A percentile compares a stretch with the other conserved stretches of the same genome.
Evolutionary conservation across 2,797 vertebrate genomes (phyloP).

Genomic region (Xenops minutus): DNA sequence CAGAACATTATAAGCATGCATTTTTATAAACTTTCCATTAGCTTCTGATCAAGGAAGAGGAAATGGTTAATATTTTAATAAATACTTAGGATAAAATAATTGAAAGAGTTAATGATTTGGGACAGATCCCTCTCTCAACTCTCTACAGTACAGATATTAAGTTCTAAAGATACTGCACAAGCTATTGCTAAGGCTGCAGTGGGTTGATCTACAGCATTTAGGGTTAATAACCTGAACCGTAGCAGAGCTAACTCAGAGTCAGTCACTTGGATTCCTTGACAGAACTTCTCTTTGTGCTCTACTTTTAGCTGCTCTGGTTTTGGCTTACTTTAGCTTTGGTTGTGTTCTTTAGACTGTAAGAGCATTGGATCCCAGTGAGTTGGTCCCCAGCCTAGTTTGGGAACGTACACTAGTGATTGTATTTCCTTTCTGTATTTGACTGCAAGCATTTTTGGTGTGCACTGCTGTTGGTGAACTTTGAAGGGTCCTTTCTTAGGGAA

Average conservation of each 20-base stretch:
- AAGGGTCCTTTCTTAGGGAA: neutral
- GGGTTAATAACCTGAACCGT: neutral
- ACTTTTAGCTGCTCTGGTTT: neutral
- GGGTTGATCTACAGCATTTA: neutral
- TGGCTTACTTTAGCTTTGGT: neutral
- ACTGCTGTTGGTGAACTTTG: neutral
- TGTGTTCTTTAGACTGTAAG: neutral
- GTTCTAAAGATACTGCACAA: neutral
- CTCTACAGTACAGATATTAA: neutral
- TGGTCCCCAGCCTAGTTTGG: neutral
- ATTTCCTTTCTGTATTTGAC: neutral
- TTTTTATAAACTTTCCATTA: neutral
- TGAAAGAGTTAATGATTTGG: neutral
- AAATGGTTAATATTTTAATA: neutral
- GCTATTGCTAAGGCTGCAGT: neutral
- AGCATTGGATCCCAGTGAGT: neutral
- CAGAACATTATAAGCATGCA: neutral
- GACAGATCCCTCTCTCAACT: neutral
- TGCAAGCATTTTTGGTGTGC: neutral
- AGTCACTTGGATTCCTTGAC: neutral
- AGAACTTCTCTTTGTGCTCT: neutral
- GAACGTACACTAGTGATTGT: neutral
- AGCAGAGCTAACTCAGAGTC: neutral
- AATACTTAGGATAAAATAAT: neutral
- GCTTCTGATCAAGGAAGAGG: neutral